Base-by-base conservation (phyloP, 1,140 invertebrate genomes). In the Drosophila busckii region DNA sequence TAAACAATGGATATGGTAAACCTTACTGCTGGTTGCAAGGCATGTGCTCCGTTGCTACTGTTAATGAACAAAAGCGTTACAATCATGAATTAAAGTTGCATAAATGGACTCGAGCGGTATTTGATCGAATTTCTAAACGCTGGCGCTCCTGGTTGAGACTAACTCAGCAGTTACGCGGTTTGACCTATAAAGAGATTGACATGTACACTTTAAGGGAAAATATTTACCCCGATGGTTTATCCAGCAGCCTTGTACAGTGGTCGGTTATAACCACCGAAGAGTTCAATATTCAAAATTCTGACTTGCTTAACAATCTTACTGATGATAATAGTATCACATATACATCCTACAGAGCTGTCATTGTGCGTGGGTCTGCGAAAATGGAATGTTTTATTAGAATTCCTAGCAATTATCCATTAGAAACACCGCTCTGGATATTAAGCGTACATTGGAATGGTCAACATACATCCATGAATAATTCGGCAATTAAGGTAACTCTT, bases 11-110 rank as follows among this genome's bases (percentile, higher is more conserved):
- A 87, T 86, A 94, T 38, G 96, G 96, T 0, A 91, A 91, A 62
- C 95, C 96, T 0, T 98, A 96, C 70, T 89, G 91, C 59, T 98
- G 97, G 97, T 94, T 94, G 1, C 97, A 98, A 88, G 91, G 91
- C 88, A 91, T 98, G 87, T 94, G 94, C 73, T 95, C 96, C 0
- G 71, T 83, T 88, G 19, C 56, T 48, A 69, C 48, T 0, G 31
- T 55, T 23, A 59, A 59, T 20, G 46, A 44, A 25, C 58, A 86
- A 85, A 69, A 71, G 89, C 20, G 85, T 84, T 31, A 89, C 89
- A 83, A 86, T 87, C 69, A 65, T 5, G 75, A 82, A 26, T 22
- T 69, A 0, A 59, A 83, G 19, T 34, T 40, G 89, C 88, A 67
- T 88, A 82, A 85, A 15, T 56, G 54, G 48, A 80, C 92, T 2